These are phyloP conservation scores for Pterocles burchelli DNA, from an alignment of 2,113 vertebrate genomes.

Conservation along the genomic window DNA sequence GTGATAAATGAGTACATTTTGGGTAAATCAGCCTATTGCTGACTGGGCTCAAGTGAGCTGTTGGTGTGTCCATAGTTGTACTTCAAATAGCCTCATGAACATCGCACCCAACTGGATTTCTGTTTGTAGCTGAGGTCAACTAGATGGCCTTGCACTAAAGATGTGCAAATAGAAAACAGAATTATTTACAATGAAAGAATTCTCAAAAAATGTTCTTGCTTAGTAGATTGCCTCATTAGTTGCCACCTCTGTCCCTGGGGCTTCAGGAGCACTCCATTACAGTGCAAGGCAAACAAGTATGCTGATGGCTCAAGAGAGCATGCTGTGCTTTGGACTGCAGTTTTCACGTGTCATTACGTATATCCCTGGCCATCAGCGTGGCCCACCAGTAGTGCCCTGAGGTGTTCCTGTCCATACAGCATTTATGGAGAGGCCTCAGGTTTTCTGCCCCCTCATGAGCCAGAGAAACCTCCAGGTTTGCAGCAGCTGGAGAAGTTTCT, in stretches of 20 bases:
- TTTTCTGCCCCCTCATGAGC: neutral
- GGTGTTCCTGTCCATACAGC: neutral
- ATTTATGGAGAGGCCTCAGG: neutral
- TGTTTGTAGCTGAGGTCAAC: neutral
- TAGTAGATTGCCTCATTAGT: neutral
- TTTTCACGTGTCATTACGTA: accelerated
- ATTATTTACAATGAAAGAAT: neutral
- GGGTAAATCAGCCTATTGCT: neutral
- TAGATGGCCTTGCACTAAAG: neutral
- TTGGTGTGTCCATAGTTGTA: neutral
- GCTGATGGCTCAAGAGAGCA: neutral
- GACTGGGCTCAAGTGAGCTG: neutral
- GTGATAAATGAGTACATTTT: neutral
- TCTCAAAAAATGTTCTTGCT: neutral
- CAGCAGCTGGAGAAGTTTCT: neutral
- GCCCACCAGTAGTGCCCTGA: neutral
- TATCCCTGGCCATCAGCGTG: neutral
- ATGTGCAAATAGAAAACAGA: neutral
- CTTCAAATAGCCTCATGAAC: neutral
- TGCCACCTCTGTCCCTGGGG: neutral
- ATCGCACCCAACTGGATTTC: neutral
- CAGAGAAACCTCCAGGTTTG: neutral
- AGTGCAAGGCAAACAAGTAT: neutral
- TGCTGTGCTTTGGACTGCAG: neutral
- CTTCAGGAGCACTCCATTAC: accelerated